A percentile compares a stretch with the other conserved stretches of the same genome.
Conservation (phyloP, 2,797 vertebrate genomes). For the Smutsia temminckii region DNA sequence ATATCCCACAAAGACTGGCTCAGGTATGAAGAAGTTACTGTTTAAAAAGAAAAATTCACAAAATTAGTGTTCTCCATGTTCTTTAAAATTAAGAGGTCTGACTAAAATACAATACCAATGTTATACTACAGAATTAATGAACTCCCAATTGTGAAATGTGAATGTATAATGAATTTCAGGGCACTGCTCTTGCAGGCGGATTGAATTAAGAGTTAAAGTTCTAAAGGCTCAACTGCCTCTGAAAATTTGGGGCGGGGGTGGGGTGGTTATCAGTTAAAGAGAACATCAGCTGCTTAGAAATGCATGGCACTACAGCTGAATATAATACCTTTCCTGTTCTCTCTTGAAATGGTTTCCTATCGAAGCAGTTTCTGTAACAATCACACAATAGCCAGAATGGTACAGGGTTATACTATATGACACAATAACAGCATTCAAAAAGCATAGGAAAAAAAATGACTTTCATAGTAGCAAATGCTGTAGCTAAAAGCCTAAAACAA, state of each 20-base stretch:
- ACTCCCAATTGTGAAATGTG: slow-evolving; percentile 17
- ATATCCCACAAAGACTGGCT: background rate
- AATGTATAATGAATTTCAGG: slow-evolving; percentile 22
- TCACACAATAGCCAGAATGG: slow-evolving; percentile 76
- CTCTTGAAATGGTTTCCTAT: slow-evolving; percentile 71
- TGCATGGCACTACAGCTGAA: slow-evolving; percentile 54
- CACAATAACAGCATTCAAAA: slow-evolving; percentile 79
- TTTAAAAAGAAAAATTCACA: background rate
- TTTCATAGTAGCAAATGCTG: background rate
- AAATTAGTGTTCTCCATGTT: background rate
- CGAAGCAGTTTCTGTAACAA: slow-evolving; percentile 62
- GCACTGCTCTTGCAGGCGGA: background rate
- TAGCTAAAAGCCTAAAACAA: slow-evolving; percentile 46
- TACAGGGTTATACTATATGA: slow-evolving; percentile 50
- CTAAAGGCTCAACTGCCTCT: slow-evolving; percentile 53
- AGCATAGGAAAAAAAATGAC: slow-evolving; percentile 45
- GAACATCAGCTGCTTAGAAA: slow-evolving; percentile 79
- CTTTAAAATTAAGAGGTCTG: background rate
- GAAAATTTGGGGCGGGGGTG: background rate
- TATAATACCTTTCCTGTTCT: slow-evolving; percentile 83
- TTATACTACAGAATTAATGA: background rate
- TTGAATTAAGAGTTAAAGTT: slow-evolving; percentile 75
- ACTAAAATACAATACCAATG: background rate
- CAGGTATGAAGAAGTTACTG: background rate
- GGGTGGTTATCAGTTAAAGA: slow-evolving; percentile 57